Base-by-base conservation (phyloP, 2,888 invertebrate species). In the Protophormia terraenovae region DNA sequence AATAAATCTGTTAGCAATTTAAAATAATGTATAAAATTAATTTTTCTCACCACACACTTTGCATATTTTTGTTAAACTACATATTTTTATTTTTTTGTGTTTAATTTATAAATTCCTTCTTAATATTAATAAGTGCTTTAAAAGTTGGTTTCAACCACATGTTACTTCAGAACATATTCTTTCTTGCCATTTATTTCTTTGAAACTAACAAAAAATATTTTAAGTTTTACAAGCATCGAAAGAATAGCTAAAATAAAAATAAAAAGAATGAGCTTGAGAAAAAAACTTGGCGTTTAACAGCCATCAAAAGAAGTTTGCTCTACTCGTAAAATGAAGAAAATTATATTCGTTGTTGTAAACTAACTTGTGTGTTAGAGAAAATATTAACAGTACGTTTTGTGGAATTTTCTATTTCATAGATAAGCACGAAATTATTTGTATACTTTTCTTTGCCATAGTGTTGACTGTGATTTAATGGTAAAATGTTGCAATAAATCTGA, bases 371-470 rank as follows among this genome's bases (percentile, higher is more conserved):
- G 78, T 41, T 2, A 58, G 16, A 6, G 35, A 58, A 60, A 75
- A 41, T 67, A 73, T 69, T 67, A 75, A 69, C 67, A 62, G 60
- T 53, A 81, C 67, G 69, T 75, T 81, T 69, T 81, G 75, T 81
- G 75, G 62, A 76, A 76, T 71, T 76, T 75, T 82, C 53, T 64
- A 62, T 82, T 55, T 76, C n/a, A 3, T 24, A 71, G 82, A 82
- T 81, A 76, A 81, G 69, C 62, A 69, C 53, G 45, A 81, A 76
- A 82, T 82, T 76, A 71, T 76, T 82, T 82, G 82, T 75, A 53
- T 62, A 41, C 60, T 69, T 75, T 69, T n/a, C n/a, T n/a, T 50
- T 67, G 71, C 29, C 27, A 62, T 50, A 47, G 50, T 60, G 69
- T 69, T 78, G 47, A 77, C 66, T 32, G 35, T 35, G 69, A 69